phyloP scores from a whole-genome alignment of 2,797 vertebrate species.

The Cottoperca gobio region DNA sequence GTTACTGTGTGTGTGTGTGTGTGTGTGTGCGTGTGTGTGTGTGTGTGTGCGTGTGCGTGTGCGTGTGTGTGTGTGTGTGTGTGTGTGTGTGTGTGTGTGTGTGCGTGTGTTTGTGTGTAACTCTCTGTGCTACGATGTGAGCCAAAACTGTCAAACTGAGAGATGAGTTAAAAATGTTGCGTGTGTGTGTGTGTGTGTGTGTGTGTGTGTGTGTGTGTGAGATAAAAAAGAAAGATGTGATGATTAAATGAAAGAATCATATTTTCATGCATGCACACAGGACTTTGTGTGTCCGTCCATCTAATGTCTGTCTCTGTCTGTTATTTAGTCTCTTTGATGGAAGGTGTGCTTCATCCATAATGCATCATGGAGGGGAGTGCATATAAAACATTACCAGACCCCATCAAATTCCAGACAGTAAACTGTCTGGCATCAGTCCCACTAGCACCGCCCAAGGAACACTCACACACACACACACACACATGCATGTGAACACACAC shows the following conservation, averaged over 20 bases:
- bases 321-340: constrained; percentile 53
- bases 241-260: constrained; percentile 12
- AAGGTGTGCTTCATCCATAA: constrained; percentile 74
- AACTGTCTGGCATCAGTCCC: constrained; percentile 67
- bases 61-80: constrained; percentile 19
- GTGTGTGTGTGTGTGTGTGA: not conserved
- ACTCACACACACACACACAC: constrained; percentile 29
- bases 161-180: constrained; percentile 37
- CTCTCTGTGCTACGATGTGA: not conserved
- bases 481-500: constrained; percentile 17
- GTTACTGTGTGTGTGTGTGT: constrained; percentile 25
- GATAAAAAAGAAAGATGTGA: not conserved
- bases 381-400: constrained; percentile 70
- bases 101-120: not conserved
- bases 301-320: constrained; percentile 15
- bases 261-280: not conserved
- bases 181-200: not conserved
- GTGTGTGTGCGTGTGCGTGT: constrained; percentile 26
- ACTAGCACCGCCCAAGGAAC: constrained; percentile 56
- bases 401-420: constrained; percentile 71
- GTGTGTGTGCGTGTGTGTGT: constrained; percentile 22
- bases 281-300: not conserved
- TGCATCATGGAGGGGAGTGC: constrained; percentile 56
- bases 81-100: constrained; percentile 11
- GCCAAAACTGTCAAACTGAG: constrained; percentile 31